Conservation (phyloP, 2,113 vertebrate species). For the Laticauda colubrina region DNA sequence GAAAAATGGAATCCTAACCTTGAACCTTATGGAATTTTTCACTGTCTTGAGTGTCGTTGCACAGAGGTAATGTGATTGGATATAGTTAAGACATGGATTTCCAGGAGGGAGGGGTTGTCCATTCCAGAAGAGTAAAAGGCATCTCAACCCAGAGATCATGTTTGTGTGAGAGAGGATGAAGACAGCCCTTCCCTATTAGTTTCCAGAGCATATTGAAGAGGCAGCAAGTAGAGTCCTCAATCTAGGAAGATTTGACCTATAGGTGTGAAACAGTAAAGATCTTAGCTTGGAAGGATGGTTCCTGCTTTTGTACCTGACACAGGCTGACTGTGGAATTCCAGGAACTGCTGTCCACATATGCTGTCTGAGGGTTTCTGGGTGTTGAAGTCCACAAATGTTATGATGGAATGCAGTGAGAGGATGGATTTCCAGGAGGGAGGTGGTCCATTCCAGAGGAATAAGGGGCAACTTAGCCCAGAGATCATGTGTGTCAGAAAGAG, state of each 20-base stretch:
- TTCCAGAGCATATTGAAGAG: background rate
- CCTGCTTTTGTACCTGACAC: background rate
- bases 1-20: conserved; percentile 82
- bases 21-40: conserved; percentile 80
- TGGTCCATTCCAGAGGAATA: background rate
- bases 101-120: background rate
- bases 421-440: background rate
- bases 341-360: background rate
- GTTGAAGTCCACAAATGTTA: background rate
- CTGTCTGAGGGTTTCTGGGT: too few relatives aligned
- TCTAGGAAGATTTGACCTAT: background rate
- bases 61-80: conserved; percentile 70
- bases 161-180: background rate
- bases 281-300: background rate
- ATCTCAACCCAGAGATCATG: background rate
- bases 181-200: background rate
- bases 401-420: background rate
- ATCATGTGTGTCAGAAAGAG: background rate
- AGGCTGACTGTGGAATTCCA: background rate
- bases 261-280: background rate
- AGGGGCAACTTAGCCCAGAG: background rate
- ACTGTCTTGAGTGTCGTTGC: conserved; percentile 78
- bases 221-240: background rate
- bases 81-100: background rate
- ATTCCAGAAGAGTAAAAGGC: background rate